Evolutionary conservation across 2,888 invertebrate species (phyloP).

Genomic region (Apamea monoglypha): DNA sequence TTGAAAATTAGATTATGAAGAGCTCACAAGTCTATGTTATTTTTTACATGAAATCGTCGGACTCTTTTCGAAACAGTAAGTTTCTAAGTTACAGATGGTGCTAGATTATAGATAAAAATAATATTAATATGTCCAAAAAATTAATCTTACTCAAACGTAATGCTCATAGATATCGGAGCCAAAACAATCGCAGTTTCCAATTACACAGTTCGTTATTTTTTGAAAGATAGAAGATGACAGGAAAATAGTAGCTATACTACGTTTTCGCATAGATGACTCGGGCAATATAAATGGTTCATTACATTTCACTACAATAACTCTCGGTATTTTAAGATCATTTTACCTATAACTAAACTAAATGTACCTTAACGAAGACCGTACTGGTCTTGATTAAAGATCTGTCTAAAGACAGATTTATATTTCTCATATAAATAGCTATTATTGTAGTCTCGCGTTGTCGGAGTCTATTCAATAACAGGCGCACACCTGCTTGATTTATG

Average conservation of each 20-base stretch:
- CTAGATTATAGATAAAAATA: neutral
- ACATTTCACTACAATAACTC: conserved; percentile 14
- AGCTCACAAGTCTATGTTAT: neutral
- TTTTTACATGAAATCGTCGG: conserved; percentile 6
- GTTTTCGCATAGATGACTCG: conserved; percentile 54
- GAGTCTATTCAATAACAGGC: conserved; percentile 84
- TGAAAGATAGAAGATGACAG: conserved; percentile 84
- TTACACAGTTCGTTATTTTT: conserved; percentile 87
- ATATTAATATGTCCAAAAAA: neutral
- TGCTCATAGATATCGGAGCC: conserved; percentile 76
- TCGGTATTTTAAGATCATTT: conserved; percentile 4
- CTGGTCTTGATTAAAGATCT: conserved; percentile 33
- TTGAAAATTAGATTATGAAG: conserved; percentile 43
- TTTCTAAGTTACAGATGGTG: neutral
- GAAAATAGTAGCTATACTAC: conserved; percentile 73
- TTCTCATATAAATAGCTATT: conserved; percentile 73
- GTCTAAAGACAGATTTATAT: conserved; percentile 74
- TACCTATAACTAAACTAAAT: conserved; percentile 25
- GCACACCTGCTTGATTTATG: conserved; percentile 86
- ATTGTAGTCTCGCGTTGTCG: conserved; percentile 80
- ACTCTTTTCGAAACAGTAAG: neutral
- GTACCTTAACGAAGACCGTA: conserved; percentile 1
- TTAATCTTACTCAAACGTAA: conserved; percentile 29
- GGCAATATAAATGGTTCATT: conserved; percentile 27
- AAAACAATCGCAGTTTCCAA: conserved; percentile 81